Evolutionary conservation across 2,888 invertebrate species (phyloP).

Genomic region (Oithona nana): DNA sequence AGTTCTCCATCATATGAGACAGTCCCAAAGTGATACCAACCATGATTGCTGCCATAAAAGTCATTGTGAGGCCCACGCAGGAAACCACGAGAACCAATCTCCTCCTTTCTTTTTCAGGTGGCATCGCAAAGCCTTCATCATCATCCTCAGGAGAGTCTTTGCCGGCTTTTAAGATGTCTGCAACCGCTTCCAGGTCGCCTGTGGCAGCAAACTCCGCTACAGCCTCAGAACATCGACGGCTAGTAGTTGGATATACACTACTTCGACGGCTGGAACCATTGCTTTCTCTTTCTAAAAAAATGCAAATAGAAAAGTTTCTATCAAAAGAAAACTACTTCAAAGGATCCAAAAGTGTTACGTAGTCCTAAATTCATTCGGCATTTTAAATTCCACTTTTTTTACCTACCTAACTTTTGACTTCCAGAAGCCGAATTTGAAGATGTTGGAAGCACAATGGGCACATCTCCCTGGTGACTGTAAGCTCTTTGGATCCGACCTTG

Average conservation of each 20-base stretch:
- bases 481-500: not conserved
- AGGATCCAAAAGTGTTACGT: too few species aligned
- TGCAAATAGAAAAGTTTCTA: too few species aligned
- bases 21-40: conserved; percentile 8
- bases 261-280: not conserved
- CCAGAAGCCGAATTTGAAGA: too few species aligned
- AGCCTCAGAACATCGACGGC: not conserved
- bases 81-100: conserved; percentile 4
- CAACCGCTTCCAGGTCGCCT: not conserved
- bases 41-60: conserved; percentile 4
- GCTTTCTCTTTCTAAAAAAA: too few species aligned
- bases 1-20: conserved; percentile 6
- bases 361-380: too few species aligned
- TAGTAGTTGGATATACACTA: not conserved
- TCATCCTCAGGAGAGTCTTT: not conserved
- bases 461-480: not conserved
- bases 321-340: too few species aligned
- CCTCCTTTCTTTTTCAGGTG: conserved; percentile 9
- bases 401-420: too few species aligned
- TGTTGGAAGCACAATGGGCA: not conserved
- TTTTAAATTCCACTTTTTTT: too few species aligned
- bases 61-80: conserved; percentile 1
- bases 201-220: not conserved
- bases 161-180: not conserved
- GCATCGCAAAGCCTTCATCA: not conserved